phyloP scores from a whole-genome alignment of 2,888 invertebrate genomes.

The Drosophila limbata region DNA sequence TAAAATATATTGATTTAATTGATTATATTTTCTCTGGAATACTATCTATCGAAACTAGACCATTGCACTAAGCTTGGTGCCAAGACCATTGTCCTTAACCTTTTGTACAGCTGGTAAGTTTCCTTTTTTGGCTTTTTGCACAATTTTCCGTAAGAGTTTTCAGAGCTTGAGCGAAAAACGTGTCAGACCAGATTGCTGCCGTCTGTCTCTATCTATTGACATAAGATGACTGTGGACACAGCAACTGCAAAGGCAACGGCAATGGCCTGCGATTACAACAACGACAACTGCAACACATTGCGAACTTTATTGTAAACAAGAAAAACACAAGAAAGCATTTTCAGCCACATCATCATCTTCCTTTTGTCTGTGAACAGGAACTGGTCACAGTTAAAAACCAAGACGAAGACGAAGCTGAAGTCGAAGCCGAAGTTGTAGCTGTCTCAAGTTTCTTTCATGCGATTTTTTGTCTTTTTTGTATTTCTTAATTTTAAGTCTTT shows the following conservation, averaged over 20 bases:
- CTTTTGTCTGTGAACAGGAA: slow-evolving; percentile 78
- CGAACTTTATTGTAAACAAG: slow-evolving; percentile 45
- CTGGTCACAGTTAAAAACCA: slow-evolving; percentile 66
- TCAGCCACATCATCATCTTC: slow-evolving; percentile 72
- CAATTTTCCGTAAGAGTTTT: slow-evolving; percentile 53
- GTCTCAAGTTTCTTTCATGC: slow-evolving; percentile 64
- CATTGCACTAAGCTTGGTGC: background rate
- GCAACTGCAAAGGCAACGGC: slow-evolving; percentile 37
- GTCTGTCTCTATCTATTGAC: slow-evolving; percentile 66
- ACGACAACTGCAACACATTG: slow-evolving; percentile 41
- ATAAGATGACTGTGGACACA: slow-evolving; percentile 63
- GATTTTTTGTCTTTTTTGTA: slow-evolving; percentile 48
- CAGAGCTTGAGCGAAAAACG: slow-evolving; percentile 51
- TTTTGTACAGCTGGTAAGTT: slow-evolving; percentile 61
- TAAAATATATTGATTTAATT: too few relatives aligned
- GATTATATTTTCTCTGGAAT: background rate
- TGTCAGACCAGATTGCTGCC: slow-evolving; percentile 69
- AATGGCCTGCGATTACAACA: slow-evolving; percentile 69
- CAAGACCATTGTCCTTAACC: slow-evolving; percentile 68
- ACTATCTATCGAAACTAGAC: background rate
- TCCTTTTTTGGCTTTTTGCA: slow-evolving; percentile 58
- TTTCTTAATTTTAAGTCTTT: slow-evolving; percentile 66
- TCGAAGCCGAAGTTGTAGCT: slow-evolving; percentile 27
- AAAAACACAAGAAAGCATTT: slow-evolving; percentile 51
- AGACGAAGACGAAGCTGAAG: slow-evolving; percentile 32